Evolutionary conservation across 2,113 vertebrate species (phyloP), one percentile per base, ranked within the genome.

Genomic region (Galbula dea): DNA sequence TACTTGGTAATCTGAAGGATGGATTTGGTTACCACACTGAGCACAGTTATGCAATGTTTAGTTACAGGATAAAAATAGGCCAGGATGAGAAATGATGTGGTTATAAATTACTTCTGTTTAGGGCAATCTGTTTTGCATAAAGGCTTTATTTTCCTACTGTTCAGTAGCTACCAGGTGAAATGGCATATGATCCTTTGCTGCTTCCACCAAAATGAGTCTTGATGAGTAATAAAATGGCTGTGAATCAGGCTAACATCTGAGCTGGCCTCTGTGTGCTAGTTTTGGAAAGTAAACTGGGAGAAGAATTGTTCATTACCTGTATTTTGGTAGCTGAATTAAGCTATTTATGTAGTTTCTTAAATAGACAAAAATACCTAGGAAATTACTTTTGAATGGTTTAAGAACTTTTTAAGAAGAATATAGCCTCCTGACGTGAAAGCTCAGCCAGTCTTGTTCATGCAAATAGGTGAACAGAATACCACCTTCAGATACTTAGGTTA

Each of bases 151-250:
- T 94, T 85, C 72, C 69, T 85, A 10, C 81, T 85, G 29, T 65
- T 80, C 52, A 54, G 81, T 83, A 88, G 45, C 37, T 86, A 67
- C 46, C 55, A 43, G 89, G 82, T 95, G 92, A 96, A 96, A 90
- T 85, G 57, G 51, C 71, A 16, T 73, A 43, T 82, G 66, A 86
- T 79, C 41, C 49, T 92, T 67, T 62, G 39, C 83, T 82, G 32
- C 73, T 96, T 55, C 65, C 62, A 27, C 37, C 27, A 85, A 69
- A 77, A 46, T 41, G 51, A 54, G 36, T 83, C 16, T 67, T 96
- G 81, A 87, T 77, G 59, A 93, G 80, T 88, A 94, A 82, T 89
- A n/a, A 92, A 94, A 71, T 37, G 43, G 15, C 63, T 89, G 39
- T 88, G 79, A 92, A 83, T 91, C 51, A 77, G 77, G 19, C 59